These are phyloP conservation scores for Odontocerum albicorne DNA, from an alignment of 2,888 invertebrate genomes.

Conservation along the genomic window DNA sequence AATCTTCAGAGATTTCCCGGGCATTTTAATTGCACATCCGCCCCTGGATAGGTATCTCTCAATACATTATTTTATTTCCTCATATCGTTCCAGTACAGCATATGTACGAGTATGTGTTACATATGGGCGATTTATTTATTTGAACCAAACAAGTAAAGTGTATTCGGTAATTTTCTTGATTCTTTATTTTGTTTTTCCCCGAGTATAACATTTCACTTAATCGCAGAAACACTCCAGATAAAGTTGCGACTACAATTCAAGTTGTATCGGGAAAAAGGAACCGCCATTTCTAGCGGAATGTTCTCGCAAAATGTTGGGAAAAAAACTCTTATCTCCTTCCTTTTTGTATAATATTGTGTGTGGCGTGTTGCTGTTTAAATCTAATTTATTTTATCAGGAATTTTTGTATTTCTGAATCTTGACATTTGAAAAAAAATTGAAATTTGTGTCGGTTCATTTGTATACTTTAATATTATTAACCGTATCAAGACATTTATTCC, in stretches of 20 bases:
- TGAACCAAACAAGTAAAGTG: constrained; percentile 12
- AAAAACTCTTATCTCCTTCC: background rate
- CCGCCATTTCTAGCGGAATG: constrained; percentile 9
- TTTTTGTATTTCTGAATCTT: no score
- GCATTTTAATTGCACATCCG: no score
- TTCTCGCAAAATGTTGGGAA: background rate
- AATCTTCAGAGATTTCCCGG: no score
- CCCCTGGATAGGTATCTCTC: no score
- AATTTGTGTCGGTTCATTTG: no score
- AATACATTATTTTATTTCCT: no score
- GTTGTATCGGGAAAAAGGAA: constrained; percentile 14
- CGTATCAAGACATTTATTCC: no score
- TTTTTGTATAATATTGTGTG: background rate
- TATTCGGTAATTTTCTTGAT: constrained; percentile 13
- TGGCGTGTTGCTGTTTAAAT: background rate
- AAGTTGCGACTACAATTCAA: constrained; percentile 3
- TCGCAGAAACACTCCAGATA: constrained; percentile 14
- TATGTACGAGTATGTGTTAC: no score
- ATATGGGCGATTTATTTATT: constrained; percentile 10
- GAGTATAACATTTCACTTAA: constrained; percentile 15
- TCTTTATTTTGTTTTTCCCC: constrained; percentile 19
- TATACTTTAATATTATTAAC: no score
- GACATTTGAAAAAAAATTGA: no score
- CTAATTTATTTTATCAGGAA: background rate
- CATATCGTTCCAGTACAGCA: no score